Conservation (phyloP, 2,888 invertebrate species). For the Microplitis deprimator region DNA sequence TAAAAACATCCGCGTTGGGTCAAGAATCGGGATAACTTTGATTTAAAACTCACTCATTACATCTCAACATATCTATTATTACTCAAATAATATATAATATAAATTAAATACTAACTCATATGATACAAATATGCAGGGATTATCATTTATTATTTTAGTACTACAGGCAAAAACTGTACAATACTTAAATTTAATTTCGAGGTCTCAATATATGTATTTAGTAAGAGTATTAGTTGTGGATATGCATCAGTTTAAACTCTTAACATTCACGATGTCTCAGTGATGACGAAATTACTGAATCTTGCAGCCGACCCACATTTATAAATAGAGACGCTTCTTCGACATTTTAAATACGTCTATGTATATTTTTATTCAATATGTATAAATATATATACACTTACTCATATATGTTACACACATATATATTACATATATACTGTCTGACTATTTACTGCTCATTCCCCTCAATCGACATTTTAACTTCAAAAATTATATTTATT, state of each 20-base stretch:
- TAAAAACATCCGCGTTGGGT: slow-evolving; percentile 39
- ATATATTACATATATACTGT: neutral
- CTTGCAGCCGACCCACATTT: slow-evolving; percentile 59
- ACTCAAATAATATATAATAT: neutral
- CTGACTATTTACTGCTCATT: slow-evolving; percentile 9
- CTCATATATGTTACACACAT: neutral
- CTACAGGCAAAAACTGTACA: neutral
- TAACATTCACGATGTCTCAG: slow-evolving; percentile 32
- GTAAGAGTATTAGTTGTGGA: neutral
- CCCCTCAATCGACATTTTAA: slow-evolving; percentile 12
- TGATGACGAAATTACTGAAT: slow-evolving; percentile 47
- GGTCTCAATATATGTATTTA: neutral
- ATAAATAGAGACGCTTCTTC: slow-evolving; percentile 57
- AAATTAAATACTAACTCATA: too few relatives aligned
- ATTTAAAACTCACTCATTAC: neutral
- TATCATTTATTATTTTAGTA: neutral
- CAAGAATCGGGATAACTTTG: slow-evolving; percentile 29
- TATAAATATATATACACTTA: neutral
- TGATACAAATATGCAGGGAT: neutral
- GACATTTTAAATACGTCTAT: neutral
- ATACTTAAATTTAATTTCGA: neutral
- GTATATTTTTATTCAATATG: neutral
- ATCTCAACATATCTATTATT: neutral
- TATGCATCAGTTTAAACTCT: slow-evolving; percentile 27
- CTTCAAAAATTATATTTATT: neutral